Conservation (phyloP, 2,113 vertebrate genomes). For the Colaptes auratus region DNA sequence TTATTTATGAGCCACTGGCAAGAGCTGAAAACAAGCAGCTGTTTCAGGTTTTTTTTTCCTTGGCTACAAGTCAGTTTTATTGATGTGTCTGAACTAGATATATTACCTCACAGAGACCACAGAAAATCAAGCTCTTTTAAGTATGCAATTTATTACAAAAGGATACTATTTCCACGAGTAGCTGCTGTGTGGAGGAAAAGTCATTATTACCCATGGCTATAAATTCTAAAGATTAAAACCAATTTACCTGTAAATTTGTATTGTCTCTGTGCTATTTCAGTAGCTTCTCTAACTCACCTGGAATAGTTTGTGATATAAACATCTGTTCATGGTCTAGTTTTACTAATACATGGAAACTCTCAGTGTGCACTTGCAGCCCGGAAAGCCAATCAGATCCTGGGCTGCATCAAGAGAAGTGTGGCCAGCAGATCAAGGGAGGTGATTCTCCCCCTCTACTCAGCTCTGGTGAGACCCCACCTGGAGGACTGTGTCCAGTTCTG, state of each 20-base stretch:
- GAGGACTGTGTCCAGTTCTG: too few relatives aligned
- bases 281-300: not conserved
- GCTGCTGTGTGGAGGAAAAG: not conserved
- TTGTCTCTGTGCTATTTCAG: not conserved
- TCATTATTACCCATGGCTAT: not conserved
- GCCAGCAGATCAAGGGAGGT: too few relatives aligned
- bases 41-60: slow-evolving; percentile 15
- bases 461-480: too few relatives aligned
- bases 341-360: not conserved
- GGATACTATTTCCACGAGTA: slow-evolving; percentile 10
- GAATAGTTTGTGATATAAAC: not conserved
- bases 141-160: slow-evolving; percentile 25
- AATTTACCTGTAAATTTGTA: not conserved
- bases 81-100: slow-evolving; percentile 25
- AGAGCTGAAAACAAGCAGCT: slow-evolving; percentile 49
- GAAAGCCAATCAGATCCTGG: too few relatives aligned
- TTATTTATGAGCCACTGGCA: slow-evolving; percentile 48
- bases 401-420: too few relatives aligned
- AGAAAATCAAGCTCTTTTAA: slow-evolving; percentile 37
- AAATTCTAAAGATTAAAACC: not conserved
- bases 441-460: too few relatives aligned
- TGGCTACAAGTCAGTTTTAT: slow-evolving; percentile 43
- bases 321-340: not conserved
- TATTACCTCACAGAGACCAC: slow-evolving; percentile 9
- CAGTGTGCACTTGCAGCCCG: too few relatives aligned